phyloP scores from a whole-genome alignment of 2,888 invertebrate species.

The Dasysyrphus tricinctus region DNA sequence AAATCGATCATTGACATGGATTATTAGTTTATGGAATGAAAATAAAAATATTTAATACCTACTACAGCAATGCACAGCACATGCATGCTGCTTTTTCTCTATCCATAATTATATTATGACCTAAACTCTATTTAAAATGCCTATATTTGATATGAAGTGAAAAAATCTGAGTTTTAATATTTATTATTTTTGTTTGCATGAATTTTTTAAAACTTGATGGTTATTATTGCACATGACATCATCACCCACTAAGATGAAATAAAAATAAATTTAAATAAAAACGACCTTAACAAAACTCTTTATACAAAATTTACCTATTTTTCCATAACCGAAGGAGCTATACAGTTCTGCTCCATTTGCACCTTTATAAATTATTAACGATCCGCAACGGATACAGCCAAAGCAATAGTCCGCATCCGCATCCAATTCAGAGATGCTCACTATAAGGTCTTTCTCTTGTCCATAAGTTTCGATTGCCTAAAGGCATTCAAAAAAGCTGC shows the following conservation, averaged over 20 bases:
- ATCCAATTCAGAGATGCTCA: constrained; percentile 56
- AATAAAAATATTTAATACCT: too few species aligned
- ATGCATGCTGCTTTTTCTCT: not conserved
- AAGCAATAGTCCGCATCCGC: constrained; percentile 59
- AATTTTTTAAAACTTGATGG: constrained; percentile 10
- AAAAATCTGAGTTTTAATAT: too few species aligned
- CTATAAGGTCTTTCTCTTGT: constrained; percentile 6
- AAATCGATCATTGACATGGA: not conserved
- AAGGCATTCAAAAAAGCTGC: constrained; percentile 37
- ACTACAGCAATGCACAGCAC: too few species aligned
- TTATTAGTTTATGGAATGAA: not conserved
- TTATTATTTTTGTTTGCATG: constrained; percentile 21
- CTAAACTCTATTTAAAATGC: too few species aligned
- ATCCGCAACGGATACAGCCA: constrained; percentile 60
- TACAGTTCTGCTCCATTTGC: constrained; percentile 68
- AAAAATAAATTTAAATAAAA: not conserved
- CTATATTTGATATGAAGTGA: too few species aligned
- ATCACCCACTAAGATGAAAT: constrained; percentile 56
- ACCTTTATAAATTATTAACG: constrained; percentile 74
- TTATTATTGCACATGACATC: constrained; percentile 46
- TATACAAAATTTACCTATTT: constrained; percentile 48
- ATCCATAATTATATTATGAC: not conserved
- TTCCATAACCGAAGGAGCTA: constrained; percentile 55
- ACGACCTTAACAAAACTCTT: constrained; percentile 1
- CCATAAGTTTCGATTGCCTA: constrained; percentile 31